Conservation (phyloP, 2,888 invertebrate species). For the Drosophila phalerata region DNA sequence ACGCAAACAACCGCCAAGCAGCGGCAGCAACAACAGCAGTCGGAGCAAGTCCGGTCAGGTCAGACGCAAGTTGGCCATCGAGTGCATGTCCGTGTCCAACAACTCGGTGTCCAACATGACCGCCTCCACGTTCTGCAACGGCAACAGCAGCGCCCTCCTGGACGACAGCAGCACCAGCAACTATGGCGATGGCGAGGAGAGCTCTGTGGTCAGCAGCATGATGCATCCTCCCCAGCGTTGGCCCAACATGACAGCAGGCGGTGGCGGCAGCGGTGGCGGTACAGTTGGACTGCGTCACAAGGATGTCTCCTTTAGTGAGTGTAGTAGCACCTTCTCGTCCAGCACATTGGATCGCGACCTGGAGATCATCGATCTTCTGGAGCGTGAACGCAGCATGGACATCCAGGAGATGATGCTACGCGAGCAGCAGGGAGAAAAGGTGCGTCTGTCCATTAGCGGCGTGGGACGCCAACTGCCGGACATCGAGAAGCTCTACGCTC, state of each 20-base stretch:
- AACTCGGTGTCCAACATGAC: conserved; percentile 84
- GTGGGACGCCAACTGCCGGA: conserved; percentile 83
- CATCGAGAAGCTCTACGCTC: conserved; percentile 83
- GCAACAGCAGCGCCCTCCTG: conserved; percentile 65
- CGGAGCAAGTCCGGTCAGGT: conserved; percentile 18
- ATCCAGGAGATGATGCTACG: conserved; percentile 84
- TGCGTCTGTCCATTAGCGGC: conserved; percentile 61
- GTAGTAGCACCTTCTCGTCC: conserved; percentile 80
- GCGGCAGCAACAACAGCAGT: conserved; percentile 49
- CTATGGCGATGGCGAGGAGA: conserved; percentile 84
- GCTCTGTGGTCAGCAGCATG: conserved; percentile 84
- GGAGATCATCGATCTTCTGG: conserved; percentile 85
- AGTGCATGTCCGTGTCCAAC: conserved; percentile 75
- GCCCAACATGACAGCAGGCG: conserved; percentile 38
- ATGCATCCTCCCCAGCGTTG: conserved; percentile 73
- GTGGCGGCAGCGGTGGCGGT: not conserved
- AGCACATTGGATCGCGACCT: conserved; percentile 85
- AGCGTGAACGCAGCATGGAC: conserved; percentile 85
- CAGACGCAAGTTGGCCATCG: conserved; percentile 68
- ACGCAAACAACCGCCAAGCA: conserved; percentile 45
- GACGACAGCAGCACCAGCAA: conserved; percentile 83
- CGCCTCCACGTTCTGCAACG: conserved; percentile 83
- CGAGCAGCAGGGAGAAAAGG: conserved; percentile 80
- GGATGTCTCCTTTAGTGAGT: conserved; percentile 83
- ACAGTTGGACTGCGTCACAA: conserved; percentile 66